Conservation (phyloP, 1,140 invertebrate genomes). For the Lanistes nyassanus region DNA sequence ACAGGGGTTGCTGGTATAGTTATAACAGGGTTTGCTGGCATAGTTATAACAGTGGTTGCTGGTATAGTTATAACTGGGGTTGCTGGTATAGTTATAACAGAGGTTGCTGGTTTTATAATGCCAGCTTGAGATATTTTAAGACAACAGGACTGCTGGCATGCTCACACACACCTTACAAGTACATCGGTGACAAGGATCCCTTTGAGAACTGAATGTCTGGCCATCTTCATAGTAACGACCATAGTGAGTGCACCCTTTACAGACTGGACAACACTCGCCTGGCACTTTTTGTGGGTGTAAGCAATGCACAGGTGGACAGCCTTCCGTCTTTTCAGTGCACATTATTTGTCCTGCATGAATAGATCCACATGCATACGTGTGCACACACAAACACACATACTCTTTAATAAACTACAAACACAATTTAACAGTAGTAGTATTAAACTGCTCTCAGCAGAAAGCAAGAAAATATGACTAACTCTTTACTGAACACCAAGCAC, state of each 20-base stretch:
- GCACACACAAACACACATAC: background rate
- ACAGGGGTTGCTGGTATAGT: too few species aligned
- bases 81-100: too few species aligned
- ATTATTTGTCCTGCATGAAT: conserved; percentile 50
- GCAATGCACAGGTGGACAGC: conserved; percentile 47
- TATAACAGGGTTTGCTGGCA: too few species aligned
- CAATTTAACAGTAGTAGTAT: too few species aligned
- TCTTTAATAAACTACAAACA: too few species aligned
- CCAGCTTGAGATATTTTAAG: too few species aligned
- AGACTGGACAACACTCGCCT: conserved; percentile 59
- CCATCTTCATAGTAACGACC: conserved; percentile 50
- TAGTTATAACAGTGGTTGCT: too few species aligned
- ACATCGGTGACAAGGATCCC: conserved; percentile 54
- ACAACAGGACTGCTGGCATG: background rate
- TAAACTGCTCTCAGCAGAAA: too few species aligned
- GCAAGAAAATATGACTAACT: too few species aligned
- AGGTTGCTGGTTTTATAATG: too few species aligned
- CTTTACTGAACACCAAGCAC: too few species aligned
- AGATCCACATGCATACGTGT: background rate
- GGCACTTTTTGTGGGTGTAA: conserved; percentile 30
- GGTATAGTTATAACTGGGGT: too few species aligned
- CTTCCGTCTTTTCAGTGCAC: conserved; percentile 39
- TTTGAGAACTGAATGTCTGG: conserved; percentile 41
- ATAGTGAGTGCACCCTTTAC: conserved; percentile 52
- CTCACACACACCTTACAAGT: conserved; percentile 45